Base-by-base conservation (phyloP, 2,888 invertebrate species). In the Xanthostigma xanthostigma region DNA sequence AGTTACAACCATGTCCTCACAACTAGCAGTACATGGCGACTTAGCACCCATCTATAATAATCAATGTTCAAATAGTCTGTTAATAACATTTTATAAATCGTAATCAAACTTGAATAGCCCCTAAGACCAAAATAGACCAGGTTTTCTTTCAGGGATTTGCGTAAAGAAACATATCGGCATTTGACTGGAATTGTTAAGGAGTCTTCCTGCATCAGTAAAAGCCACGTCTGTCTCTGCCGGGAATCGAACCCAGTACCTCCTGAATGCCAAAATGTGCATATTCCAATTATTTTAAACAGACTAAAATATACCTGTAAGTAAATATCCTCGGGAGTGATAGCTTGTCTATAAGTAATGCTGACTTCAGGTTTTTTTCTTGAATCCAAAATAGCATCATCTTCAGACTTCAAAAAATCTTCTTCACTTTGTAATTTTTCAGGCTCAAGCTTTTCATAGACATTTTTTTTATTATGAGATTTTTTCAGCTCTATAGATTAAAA, bases 1-100 rank as follows among this genome's bases (percentile, higher is more conserved):
- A 51, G 76, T 74, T 27, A 94, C 70, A n/a, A 89, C 73, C 67
- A 94, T 79, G 64, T 88, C 84, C 65, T 94, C 93, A 67, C 92
- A 92, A 60, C 90, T 89, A 3, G 87, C 76, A 0, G 87, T 81
- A 2, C 79, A 70, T 13, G 83, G 78, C 1, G 83, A 86, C 64
- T 87, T 89, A 51, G 81, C 79, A 1, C 85, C 82, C 74, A 91
- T 84, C 83, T 88, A 68, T 46, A 62, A 58, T 51, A 62, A 58
- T 51, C 40, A 41, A 14, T 35, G 39, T 45, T 48, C 60, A 60
- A 52, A 62, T 60, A 27, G 60, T 54, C n/a, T 1, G 60, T 60
- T 13, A 60, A 56, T n/a, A 62, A 57, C 46, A 53, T 59, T 53
- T 62, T 62, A 35, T 59, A 57, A 11, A n/a, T n/a, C n/a, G n/a